Base-by-base conservation (phyloP, 2,797 vertebrate species). In the Carapus acus region DNA sequence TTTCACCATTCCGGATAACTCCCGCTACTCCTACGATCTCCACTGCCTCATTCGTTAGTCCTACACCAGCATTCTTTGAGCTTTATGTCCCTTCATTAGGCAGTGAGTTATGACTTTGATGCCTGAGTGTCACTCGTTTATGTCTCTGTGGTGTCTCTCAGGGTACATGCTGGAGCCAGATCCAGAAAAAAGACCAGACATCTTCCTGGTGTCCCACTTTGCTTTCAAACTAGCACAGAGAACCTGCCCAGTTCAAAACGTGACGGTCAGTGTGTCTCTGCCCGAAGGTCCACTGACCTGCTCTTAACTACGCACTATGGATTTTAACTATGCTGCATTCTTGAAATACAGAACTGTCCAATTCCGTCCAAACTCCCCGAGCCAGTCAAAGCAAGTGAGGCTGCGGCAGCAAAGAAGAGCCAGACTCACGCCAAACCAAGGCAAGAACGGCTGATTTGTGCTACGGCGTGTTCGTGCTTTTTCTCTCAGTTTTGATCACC, bases 31-130 rank as follows among this genome's bases (percentile, higher is more conserved):
- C 37, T 93, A 94, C 47, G 93, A 97, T 71, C 94, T 98, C 86
- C 94, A 98, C 88, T 98, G 96, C 89, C 93, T 99, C 76, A 98
- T 98, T 84, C 90, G 96, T 99, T 82, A 93, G 93, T 94, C 67
- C 58, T 46, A 4, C 46, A 46, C 49, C 54, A 45, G 54, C 60
- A 20, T 43, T 33, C 29, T 34, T 7, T n/a, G 6, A 19, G 39
- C 22, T 17, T 20, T 23, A 3, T 38, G 14, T 43, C 8, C 34
- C 21, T 27, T 38, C 21, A 36, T n/a, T 31, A 37, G 19, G 36
- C 60, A 7, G 13, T 15, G 14, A 15, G n/a, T 13, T 15, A 4
- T 3, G 9, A 9, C 13, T 0, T 0, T 13, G 23, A 20, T 11
- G 41, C 19, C 18, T 19, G 19, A 40, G 34, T 53, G 4, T 46